Evolutionary conservation across 2,113 vertebrate genomes (phyloP).

Genomic region (Eulemur macaco): DNA sequence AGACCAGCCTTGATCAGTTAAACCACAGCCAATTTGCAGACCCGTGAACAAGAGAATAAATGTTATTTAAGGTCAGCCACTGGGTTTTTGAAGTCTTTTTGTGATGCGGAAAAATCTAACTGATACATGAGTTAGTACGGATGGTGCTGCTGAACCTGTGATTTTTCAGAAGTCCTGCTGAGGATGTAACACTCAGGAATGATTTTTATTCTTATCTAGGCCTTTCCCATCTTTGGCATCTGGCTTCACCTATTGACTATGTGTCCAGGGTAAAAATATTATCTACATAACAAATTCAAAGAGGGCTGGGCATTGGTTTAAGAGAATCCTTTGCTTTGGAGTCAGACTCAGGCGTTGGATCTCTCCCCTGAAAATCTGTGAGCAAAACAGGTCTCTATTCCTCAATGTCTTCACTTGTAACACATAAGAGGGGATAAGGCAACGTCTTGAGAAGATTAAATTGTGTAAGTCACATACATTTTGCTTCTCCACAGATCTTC

Average conservation of each 20-base stretch:
- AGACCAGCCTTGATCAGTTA: background rate
- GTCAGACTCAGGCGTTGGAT: background rate
- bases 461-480: background rate
- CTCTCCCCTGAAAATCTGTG: background rate
- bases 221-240: background rate
- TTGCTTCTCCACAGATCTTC: background rate
- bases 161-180: background rate
- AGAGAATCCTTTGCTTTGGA: background rate
- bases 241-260: background rate
- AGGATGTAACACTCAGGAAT: background rate
- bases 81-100: background rate
- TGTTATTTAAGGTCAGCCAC: background rate
- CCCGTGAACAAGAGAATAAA: background rate
- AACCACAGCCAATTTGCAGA: background rate
- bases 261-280: background rate
- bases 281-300: background rate
- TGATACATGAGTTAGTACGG: background rate
- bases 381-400: background rate
- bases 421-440: background rate
- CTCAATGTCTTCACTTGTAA: accelerated
- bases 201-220: background rate
- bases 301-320: background rate
- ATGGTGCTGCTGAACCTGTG: accelerated
- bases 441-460: background rate
- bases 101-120: background rate